A percentile compares a stretch with the other conserved stretches of the same genome.
These are phyloP conservation scores for Scaptomyza flava DNA, from an alignment of 2,888 invertebrate genomes.

Conservation along the genomic window DNA sequence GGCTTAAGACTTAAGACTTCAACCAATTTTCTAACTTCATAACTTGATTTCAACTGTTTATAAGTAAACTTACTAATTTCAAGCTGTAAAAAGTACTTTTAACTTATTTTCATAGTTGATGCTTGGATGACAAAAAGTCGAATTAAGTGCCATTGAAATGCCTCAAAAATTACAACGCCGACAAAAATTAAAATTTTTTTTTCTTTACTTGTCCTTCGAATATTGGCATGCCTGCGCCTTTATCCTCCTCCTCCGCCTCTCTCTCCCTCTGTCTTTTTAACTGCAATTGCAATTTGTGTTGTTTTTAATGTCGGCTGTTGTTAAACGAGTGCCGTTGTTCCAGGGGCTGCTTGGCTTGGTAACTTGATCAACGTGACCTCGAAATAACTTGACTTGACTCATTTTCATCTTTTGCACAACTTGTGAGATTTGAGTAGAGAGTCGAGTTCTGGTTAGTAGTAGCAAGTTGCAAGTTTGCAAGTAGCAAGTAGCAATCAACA, in stretches of 20 bases:
- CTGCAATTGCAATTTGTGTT: conserved; percentile 34
- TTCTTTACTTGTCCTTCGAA: conserved; percentile 48
- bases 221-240: conserved; percentile 27
- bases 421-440: conserved; percentile 8
- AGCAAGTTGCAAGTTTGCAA: background rate
- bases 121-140: too few species aligned
- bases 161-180: background rate
- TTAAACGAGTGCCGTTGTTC: conserved; percentile 37
- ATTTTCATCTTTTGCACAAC: conserved; percentile 33
- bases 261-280: background rate
- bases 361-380: conserved; percentile 77
- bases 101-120: too few species aligned
- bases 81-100: too few species aligned
- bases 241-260: background rate
- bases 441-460: conserved; percentile 35
- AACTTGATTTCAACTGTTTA: too few species aligned
- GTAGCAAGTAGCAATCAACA: conserved; percentile 29
- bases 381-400: conserved; percentile 62
- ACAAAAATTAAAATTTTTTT: conserved; percentile 1
- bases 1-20: too few species aligned
- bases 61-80: too few species aligned
- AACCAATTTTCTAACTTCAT: too few species aligned
- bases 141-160: background rate
- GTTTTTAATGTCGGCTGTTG: background rate
- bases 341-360: conserved; percentile 34